phyloP scores from a whole-genome alignment of 2,797 vertebrate genomes.

The Tenualosa thibaudeaui region DNA sequence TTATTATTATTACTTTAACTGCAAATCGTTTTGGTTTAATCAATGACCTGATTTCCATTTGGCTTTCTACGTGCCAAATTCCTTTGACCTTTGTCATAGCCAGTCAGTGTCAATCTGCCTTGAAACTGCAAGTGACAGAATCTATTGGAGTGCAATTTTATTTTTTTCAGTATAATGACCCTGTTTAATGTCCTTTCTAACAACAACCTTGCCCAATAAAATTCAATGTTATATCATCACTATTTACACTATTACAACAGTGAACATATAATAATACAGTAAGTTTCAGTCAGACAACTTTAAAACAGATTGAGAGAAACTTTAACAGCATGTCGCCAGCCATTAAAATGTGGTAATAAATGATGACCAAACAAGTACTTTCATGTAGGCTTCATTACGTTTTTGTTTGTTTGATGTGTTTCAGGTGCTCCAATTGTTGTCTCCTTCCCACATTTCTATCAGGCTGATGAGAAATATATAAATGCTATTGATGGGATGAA shows the following conservation, averaged over 20 bases:
- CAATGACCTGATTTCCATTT: neutral
- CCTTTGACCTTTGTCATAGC: neutral
- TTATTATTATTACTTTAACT: neutral
- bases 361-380: neutral
- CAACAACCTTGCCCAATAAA: too few relatives aligned
- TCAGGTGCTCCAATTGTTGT: conserved; percentile 82
- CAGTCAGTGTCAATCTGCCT: neutral
- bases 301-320: neutral
- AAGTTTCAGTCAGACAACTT: too few relatives aligned
- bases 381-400: neutral
- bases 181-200: too few relatives aligned
- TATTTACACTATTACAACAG: too few relatives aligned
- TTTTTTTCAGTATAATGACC: too few relatives aligned
- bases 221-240: too few relatives aligned
- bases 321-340: too few relatives aligned
- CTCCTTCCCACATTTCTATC: conserved; percentile 84
- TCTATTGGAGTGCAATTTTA: too few relatives aligned
- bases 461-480: conserved; percentile 77
- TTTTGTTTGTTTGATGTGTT: neutral
- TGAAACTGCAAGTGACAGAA: neutral
- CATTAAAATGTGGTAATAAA: too few relatives aligned
- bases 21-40: neutral
- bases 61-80: neutral
- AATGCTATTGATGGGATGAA: conserved; percentile 75
- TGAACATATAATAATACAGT: too few relatives aligned